Evolutionary conservation across 2,888 invertebrate genomes (phyloP).

Genomic region (Beris morrisii): DNA sequence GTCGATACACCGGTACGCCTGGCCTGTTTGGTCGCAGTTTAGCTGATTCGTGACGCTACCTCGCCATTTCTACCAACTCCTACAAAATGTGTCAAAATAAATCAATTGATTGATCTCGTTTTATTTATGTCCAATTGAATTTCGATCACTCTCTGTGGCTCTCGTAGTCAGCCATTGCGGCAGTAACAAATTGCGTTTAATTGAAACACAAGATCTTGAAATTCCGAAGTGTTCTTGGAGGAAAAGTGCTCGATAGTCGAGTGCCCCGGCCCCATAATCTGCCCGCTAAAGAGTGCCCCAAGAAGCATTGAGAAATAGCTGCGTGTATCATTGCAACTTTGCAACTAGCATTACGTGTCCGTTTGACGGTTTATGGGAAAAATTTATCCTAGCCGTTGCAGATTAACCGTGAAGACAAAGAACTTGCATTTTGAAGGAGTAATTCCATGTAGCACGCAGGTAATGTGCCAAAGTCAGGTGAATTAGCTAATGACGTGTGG

Average conservation of each 20-base stretch:
- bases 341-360: conserved; percentile 21
- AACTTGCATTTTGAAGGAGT: conserved; percentile 17
- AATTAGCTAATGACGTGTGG: conserved; percentile 27
- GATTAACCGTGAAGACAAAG: conserved; percentile 1
- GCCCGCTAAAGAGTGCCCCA: too few species aligned
- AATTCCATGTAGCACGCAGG: conserved; percentile 27
- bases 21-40: background rate
- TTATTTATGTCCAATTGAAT: conserved; percentile 58
- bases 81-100: conserved; percentile 53
- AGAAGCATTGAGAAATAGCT: too few species aligned
- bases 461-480: conserved; percentile 10
- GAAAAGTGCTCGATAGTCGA: background rate
- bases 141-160: conserved; percentile 48
- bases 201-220: conserved; percentile 39
- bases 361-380: conserved; percentile 27
- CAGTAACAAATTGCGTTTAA: conserved; percentile 40
- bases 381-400: conserved; percentile 26
- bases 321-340: background rate
- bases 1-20: background rate
- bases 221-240: conserved; percentile 28
- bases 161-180: conserved; percentile 30
- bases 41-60: conserved; percentile 15
- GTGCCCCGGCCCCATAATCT: background rate
- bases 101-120: conserved; percentile 58
- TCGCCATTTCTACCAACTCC: conserved; percentile 14